Percentiles rank a stretch among this genome's conserved stretches.
Evolutionary conservation across 2,113 vertebrate species (phyloP).

Genomic region (Microtus pennsylvanicus): DNA sequence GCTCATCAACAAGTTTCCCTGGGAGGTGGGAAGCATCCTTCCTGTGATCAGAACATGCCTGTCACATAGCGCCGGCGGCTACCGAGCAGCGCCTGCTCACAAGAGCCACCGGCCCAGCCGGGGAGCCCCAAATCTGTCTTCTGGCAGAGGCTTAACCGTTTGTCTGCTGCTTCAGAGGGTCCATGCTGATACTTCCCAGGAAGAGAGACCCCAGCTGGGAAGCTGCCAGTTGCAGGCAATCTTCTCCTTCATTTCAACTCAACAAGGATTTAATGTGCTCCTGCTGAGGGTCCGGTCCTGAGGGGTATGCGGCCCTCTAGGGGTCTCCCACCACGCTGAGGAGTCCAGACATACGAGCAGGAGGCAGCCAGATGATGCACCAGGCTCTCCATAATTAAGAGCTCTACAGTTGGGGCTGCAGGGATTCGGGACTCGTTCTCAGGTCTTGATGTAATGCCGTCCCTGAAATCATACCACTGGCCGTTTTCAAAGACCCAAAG

Average conservation of each 20-base stretch:
- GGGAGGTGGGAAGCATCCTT: slow-evolving; percentile 67
- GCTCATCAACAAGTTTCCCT: slow-evolving; percentile 61
- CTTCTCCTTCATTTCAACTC: slow-evolving; percentile 72
- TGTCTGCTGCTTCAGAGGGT: slow-evolving; percentile 20
- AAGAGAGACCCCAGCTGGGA: background rate
- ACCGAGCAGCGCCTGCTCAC: background rate
- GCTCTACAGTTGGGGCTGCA: background rate
- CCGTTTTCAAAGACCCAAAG: background rate
- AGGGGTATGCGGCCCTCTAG: slow-evolving; percentile 51
- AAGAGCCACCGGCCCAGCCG: background rate
- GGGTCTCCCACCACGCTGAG: slow-evolving; percentile 42
- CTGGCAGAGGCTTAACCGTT: slow-evolving; percentile 36
- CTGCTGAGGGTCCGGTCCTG: slow-evolving; percentile 55
- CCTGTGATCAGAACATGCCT: slow-evolving; percentile 76
- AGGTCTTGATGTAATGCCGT: background rate
- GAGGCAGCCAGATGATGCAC: slow-evolving; percentile 40
- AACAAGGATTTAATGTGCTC: slow-evolving; percentile 35
- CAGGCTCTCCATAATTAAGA: slow-evolving; percentile 9
- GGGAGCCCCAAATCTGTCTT: slow-evolving; percentile 43
- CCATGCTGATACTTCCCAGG: slow-evolving; percentile 1
- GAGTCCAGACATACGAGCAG: slow-evolving; percentile 46
- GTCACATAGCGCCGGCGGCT: background rate
- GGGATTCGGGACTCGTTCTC: background rate
- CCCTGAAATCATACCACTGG: background rate
- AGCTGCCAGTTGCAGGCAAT: slow-evolving; percentile 60